Base-by-base conservation (phyloP, 2,797 vertebrate genomes). In the Eurystomus glaucurus region DNA sequence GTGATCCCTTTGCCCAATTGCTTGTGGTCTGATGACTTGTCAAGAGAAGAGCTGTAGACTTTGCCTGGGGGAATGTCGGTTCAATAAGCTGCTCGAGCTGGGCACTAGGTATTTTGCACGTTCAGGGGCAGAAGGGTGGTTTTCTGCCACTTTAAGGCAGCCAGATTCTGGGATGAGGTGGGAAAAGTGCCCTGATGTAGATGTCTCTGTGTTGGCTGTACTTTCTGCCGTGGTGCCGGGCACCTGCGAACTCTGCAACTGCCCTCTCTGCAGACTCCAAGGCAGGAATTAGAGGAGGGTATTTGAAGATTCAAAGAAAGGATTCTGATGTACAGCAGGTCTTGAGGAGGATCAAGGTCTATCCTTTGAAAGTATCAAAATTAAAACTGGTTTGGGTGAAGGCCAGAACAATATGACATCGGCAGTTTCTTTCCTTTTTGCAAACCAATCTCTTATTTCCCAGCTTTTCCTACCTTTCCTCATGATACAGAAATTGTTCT, bases 61-160 rank as follows among this genome's bases (percentile, higher is more conserved):
- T 80, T 88, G 26, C 7, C 25, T 43, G 11, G 12, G 18, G 31
- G 8, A 19, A 18, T 2, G 1, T 16, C 11, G 14, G 5, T 80
- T 86, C 29, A 9, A 3, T 52, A 22, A 0, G 0, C 19, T n/a
- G 7, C 48, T 26, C 7, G 45, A 13, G 26, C n/a, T 0, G 0
- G 23, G 21, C 7, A 0, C 50, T 29, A 7, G 46, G 16, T 25
- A 45, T 8, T 23, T 64, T 9, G 15, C 14, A 28, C 29, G 18
- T 41, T 72, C n/a, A 58, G 35, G 31, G 43, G 35, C n/a, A 71
- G n/a, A 74, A 55, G 2, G 6, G 28, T 51, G 9, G 6, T 58
- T 64, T 81, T 86, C 22, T 93, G 65, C 11, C 20, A 17, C 7
- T 7, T 71, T 15, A 9, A 57, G 71, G 55, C 43, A 76, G 25